Conservation (phyloP, 2,888 invertebrate species). For the Drosophila lacicola region DNA sequence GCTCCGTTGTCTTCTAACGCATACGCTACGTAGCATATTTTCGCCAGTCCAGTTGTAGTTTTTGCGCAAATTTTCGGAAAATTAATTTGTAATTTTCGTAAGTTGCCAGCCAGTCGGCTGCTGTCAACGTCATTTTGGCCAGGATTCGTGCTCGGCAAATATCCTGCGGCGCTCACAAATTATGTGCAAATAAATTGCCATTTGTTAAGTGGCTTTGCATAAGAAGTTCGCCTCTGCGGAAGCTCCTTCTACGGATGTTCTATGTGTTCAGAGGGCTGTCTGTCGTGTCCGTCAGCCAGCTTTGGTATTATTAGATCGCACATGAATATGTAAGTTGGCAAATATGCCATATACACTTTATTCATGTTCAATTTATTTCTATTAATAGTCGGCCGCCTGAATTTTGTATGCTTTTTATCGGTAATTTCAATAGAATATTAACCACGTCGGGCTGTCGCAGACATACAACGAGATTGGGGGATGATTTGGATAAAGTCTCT, state of each 20-base stretch:
- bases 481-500: slow-evolving; percentile 10
- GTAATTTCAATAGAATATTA: slow-evolving; percentile 52
- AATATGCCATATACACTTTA: slow-evolving; percentile 52
- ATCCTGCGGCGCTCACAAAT: slow-evolving; percentile 77
- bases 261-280: slow-evolving; percentile 1
- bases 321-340: slow-evolving; percentile 73
- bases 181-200: slow-evolving; percentile 81
- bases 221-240: slow-evolving; percentile 66
- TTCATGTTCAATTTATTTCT: slow-evolving; percentile 72
- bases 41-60: slow-evolving; percentile 56
- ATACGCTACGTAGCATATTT: slow-evolving; percentile 42
- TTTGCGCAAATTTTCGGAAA: slow-evolving; percentile 75
- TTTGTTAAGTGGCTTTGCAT: slow-evolving; percentile 81
- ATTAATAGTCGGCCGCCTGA: slow-evolving; percentile 67
- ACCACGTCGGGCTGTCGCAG: slow-evolving; percentile 15
- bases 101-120: slow-evolving; percentile 18
- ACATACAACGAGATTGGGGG: not conserved
- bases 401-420: slow-evolving; percentile 63
- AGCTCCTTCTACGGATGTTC: slow-evolving; percentile 33
- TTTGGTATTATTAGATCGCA: slow-evolving; percentile 68
- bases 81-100: slow-evolving; percentile 81
- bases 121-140: slow-evolving; percentile 30
- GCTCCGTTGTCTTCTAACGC: slow-evolving; percentile 17
- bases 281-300: slow-evolving; percentile 19
- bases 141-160: slow-evolving; percentile 52